Base-by-base conservation (phyloP, 1,140 invertebrate genomes). In the Portunus trituberculatus region DNA sequence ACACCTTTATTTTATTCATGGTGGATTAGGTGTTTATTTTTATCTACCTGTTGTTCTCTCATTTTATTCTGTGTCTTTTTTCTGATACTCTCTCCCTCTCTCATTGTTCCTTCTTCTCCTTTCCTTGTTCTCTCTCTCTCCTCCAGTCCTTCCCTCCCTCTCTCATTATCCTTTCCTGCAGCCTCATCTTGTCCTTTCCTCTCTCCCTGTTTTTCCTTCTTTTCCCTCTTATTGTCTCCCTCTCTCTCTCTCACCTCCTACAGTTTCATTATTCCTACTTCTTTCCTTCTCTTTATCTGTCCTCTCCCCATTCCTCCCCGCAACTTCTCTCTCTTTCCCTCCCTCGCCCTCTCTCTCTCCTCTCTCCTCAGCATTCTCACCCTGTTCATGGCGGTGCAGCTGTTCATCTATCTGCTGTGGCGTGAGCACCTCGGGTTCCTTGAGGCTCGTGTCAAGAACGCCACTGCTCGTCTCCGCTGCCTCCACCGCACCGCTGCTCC, bases 371-470 rank as follows among this genome's bases (percentile, higher is more conserved):
- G 20, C 10, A 6, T 39, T 4, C 87, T 67, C 48, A 95, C 96
- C 95, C 82, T 95, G 91, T 20, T 93, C 95, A 59, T 96, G 95
- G 25, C 96, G 95, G 20, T 97, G 96, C n/a, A 97, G 96, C n/a
- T 97, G 96, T 4, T 96, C 96, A 91, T 96, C 96, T 89, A 96
- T 95, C 45, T 96, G 96, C 25, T 96, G 90, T 7, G 95, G 91
- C 59, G 94, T 96, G 94, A 94, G 94, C 46, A 86, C 89, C 31
- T 96, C 96, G 31, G 92, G 96, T 29, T 96, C 96, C 87, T 96
- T 94, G 32, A 93, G 39, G 48, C 82, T 67, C 16, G 88, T 39
- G 52, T 96, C 96, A 39, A 95, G 92, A 8, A 86, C 82, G 8
- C 25, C 93, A 25, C 91, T 52, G 2, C 39, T n/a, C 3, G 45